Conservation (phyloP, 2,797 vertebrate species). For the Schizopygopsis pylzovi region DNA sequence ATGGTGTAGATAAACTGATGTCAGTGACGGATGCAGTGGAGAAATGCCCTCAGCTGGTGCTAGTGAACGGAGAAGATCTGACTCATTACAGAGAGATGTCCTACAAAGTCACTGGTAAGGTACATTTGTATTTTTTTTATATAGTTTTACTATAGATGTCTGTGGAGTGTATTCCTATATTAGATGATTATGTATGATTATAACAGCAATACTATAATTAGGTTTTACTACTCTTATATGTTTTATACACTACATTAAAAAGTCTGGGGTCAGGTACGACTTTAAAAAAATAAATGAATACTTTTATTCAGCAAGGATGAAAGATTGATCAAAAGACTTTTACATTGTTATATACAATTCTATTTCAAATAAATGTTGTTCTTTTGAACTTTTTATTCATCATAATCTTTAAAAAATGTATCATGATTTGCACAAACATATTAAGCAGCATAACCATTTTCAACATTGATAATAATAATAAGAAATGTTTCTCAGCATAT, state of each 20-base stretch:
- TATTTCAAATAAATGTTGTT: neutral
- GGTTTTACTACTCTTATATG: neutral
- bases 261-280: neutral
- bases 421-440: neutral
- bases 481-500: neutral
- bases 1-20: conserved; percentile 87
- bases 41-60: conserved; percentile 86
- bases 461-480: neutral
- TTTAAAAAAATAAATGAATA: neutral
- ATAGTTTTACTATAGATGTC: neutral
- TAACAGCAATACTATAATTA: neutral
- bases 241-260: neutral
- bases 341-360: neutral
- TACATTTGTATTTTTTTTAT: no score
- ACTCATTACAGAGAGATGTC: conserved; percentile 90
- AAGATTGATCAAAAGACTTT: neutral
- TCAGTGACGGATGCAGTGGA: conserved; percentile 81
- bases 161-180: neutral
- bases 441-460: neutral
- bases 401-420: neutral
- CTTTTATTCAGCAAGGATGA: neutral
- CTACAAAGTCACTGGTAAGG: conserved; percentile 89
- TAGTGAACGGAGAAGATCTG: conserved; percentile 93
- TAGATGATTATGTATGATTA: neutral
- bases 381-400: neutral